A percentile compares a stretch with the other conserved stretches of the same genome.
These are phyloP conservation scores for Cryptoblepharus egeriae DNA, from an alignment of 2,797 vertebrate species.

Conservation along the genomic window DNA sequence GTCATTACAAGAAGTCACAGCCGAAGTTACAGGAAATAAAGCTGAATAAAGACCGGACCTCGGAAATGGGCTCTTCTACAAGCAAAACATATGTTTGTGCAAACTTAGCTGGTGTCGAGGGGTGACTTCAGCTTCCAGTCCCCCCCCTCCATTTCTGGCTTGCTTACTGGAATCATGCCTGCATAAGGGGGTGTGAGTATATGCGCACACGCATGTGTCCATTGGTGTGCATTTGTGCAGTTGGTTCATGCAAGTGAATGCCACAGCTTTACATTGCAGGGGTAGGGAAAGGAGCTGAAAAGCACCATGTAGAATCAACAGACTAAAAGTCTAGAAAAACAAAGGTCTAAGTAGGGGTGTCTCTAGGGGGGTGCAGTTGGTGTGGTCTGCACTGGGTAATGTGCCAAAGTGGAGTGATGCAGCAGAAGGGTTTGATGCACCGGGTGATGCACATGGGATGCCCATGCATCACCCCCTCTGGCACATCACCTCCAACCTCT, in stretches of 20 bases:
- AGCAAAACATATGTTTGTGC: constrained; percentile 20
- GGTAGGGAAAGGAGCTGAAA: neutral
- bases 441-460: no score
- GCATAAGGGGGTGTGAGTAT: neutral
- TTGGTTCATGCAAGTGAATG: neutral
- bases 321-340: neutral
- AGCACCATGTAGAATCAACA: neutral
- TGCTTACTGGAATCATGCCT: neutral
- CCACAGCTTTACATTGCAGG: no score
- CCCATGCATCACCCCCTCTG: no score
- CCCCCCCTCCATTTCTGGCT: neutral
- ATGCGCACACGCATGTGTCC: no score
- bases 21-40: neutral
- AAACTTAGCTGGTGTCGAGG: neutral
- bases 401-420: no score
- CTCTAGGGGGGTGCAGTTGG: no score
- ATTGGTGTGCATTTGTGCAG: neutral
- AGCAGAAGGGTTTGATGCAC: no score
- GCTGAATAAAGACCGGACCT: neutral
- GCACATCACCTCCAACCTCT: no score
- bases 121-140: neutral
- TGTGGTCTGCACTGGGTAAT: no score
- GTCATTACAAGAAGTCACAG: constrained; percentile 20
- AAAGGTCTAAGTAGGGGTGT: neutral
- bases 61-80: neutral